phyloP scores from a whole-genome alignment of 2,113 vertebrate genomes.

The Esox niger region DNA sequence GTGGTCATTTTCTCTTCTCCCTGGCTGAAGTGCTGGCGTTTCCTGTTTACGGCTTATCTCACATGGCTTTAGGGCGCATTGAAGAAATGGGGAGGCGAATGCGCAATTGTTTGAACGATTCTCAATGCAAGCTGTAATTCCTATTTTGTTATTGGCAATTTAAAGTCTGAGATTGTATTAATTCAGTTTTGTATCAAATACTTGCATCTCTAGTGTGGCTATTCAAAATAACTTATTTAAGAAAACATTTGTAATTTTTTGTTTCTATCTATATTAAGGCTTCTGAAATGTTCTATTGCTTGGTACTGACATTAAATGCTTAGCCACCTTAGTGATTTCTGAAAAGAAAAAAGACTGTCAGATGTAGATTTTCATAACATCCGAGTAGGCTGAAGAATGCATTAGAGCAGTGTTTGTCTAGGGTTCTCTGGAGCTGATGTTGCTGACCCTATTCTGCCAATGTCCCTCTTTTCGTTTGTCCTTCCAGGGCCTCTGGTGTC shows the following conservation, averaged over 20 bases:
- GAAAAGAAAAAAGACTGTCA: neutral
- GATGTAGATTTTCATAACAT: neutral
- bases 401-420: neutral
- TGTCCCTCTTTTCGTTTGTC: neutral
- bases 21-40: conserved; percentile 63
- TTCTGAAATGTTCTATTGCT: neutral
- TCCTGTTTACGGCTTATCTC: conserved; percentile 56
- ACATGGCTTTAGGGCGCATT: conserved; percentile 24
- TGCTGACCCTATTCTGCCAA: conserved; percentile 19
- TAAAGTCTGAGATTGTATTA: conserved; percentile 25
- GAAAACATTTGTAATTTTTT: neutral
- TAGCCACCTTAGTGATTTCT: neutral
- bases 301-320: neutral
- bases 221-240: neutral
- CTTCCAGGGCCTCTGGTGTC: conserved; percentile 81
- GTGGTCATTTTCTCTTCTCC: neutral
- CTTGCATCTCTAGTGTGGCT: neutral
- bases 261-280: neutral
- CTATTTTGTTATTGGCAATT: conserved; percentile 18
- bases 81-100: conserved; percentile 28
- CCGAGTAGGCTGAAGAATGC: neutral
- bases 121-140: conserved; percentile 17
- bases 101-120: conserved; percentile 11
- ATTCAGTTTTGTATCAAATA: conserved; percentile 24
- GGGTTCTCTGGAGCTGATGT: conserved; percentile 9